Conservation (phyloP, 2,888 invertebrate genomes). For the Caenorhabditis parvicauda region DNA sequence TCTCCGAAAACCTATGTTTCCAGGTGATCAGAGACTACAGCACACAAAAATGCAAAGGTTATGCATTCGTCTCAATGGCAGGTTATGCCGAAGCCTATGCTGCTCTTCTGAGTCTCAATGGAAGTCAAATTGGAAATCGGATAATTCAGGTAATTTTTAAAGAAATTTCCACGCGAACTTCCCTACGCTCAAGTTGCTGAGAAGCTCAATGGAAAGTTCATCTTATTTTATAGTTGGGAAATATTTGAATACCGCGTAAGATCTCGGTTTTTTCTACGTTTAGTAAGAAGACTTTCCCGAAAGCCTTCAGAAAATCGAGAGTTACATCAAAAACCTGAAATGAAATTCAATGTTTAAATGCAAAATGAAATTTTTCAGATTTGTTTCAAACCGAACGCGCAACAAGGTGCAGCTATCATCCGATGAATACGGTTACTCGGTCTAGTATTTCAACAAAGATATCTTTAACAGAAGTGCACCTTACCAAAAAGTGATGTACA, state of each 20-base stretch:
- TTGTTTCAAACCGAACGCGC: conserved; percentile 2
- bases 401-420: background rate
- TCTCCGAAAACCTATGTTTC: too few relatives aligned
- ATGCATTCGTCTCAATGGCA: conserved; percentile 97
- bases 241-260: too few relatives aligned
- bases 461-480: too few relatives aligned
- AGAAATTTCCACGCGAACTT: background rate
- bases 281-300: background rate
- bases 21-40: conserved; percentile 83
- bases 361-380: background rate
- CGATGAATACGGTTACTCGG: background rate
- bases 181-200: too few relatives aligned
- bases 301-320: background rate
- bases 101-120: conserved; percentile 92
- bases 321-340: background rate
- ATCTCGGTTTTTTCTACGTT: too few relatives aligned
- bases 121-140: conserved; percentile 89
- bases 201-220: too few relatives aligned
- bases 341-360: background rate
- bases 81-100: conserved; percentile 94
- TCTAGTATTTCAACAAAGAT: too few relatives aligned
- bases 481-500: too few relatives aligned
- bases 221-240: too few relatives aligned
- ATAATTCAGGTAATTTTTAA: conserved; percentile 78
- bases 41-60: conserved; percentile 96